These are phyloP conservation scores for Aphelocoma californica DNA, from an alignment of 2,797 vertebrate genomes.

Conservation along the genomic window DNA sequence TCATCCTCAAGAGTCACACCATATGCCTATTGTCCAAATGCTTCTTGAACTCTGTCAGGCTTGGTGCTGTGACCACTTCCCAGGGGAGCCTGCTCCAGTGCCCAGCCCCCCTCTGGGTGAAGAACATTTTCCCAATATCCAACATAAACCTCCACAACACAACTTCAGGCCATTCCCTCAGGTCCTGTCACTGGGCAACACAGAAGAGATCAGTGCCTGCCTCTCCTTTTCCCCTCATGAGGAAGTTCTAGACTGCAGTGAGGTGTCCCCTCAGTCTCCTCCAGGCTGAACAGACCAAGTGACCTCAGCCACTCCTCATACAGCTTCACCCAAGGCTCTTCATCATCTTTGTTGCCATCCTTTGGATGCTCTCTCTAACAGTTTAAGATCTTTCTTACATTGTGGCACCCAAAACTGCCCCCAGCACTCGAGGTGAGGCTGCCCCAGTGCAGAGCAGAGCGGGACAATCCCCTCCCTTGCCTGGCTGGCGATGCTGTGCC, in stretches of 20 bases:
- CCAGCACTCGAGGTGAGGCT: rapidly evolving
- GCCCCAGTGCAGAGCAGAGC: rapidly evolving
- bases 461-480: not conserved
- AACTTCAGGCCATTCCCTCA: not conserved
- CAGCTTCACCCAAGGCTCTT: rapidly evolving
- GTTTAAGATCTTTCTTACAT: not conserved
- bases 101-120: not conserved
- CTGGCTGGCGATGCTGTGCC: rapidly evolving
- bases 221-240: not conserved
- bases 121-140: not conserved
- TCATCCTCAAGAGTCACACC: not conserved
- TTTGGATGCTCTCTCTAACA: not conserved
- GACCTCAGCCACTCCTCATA: not conserved
- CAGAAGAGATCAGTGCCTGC: too few relatives aligned
- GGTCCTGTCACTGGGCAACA: not conserved
- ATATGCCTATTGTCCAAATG: not conserved
- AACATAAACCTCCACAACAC: not conserved
- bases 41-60: not conserved
- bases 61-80: not conserved
- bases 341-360: too few relatives aligned
- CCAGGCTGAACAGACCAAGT: not conserved
- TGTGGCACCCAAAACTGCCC: rapidly evolving
- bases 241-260: not conserved
- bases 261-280: not conserved
- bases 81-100: too few relatives aligned